phyloP scores from a whole-genome alignment of 2,113 vertebrate species.

The Xyliphius kryptos region DNA sequence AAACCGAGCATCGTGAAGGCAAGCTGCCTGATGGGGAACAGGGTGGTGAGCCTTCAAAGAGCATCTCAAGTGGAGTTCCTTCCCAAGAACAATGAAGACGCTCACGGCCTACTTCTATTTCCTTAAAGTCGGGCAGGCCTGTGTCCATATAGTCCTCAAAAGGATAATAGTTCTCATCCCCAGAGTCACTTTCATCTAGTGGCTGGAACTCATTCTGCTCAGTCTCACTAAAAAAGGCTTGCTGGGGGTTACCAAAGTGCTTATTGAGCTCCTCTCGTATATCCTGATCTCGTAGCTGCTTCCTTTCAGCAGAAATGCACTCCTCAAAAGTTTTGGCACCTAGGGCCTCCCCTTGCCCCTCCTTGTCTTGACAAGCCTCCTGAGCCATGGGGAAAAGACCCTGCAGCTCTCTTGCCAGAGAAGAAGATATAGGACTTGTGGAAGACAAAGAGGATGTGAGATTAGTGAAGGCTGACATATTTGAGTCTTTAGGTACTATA shows the following conservation, averaged over 20 bases:
- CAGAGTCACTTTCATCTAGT: slow-evolving; percentile 69
- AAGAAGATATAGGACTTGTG: slow-evolving; percentile 53
- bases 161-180: slow-evolving; percentile 74
- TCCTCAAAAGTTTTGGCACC: slow-evolving; percentile 40
- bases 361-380: slow-evolving; percentile 70
- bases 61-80: slow-evolving; percentile 84
- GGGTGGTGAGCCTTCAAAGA: slow-evolving; percentile 88
- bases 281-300: slow-evolving; percentile 90
- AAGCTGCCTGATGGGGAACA: slow-evolving; percentile 89
- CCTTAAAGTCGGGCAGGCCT: slow-evolving; percentile 83
- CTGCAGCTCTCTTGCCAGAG: slow-evolving; percentile 70
- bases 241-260: slow-evolving; percentile 89
- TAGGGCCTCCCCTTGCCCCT: slow-evolving; percentile 59
- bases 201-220: slow-evolving; percentile 52
- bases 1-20: slow-evolving; percentile 86
- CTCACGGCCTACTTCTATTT: slow-evolving; percentile 83
- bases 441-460: slow-evolving; percentile 60
- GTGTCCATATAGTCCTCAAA: slow-evolving; percentile 85
- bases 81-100: slow-evolving; percentile 89
- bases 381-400: slow-evolving; percentile 65
- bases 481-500: slow-evolving; percentile 81
- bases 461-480: slow-evolving; percentile 62
- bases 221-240: slow-evolving; percentile 78
- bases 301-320: slow-evolving; percentile 63
- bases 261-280: slow-evolving; percentile 97